Percentiles rank a stretch among this genome's conserved stretches.
Conservation (phyloP, 1,140 invertebrate species). For the Mactra quadrangularis region DNA sequence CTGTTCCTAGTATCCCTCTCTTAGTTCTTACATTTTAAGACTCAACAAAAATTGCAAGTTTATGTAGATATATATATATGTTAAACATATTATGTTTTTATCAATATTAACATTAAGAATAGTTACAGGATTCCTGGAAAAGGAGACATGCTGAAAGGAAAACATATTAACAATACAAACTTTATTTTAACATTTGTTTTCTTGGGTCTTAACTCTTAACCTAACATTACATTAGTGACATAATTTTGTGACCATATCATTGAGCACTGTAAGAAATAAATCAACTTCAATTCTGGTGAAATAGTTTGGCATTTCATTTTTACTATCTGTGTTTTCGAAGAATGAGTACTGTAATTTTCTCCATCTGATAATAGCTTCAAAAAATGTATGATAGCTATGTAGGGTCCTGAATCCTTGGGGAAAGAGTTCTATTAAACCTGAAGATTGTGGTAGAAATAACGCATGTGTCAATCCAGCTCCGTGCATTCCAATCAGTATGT, state of each 20-base stretch:
- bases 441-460: slow-evolving; percentile 97
- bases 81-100: too few relatives aligned
- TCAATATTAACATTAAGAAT: too few relatives aligned
- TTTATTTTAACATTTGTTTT: too few relatives aligned
- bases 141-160: not conserved
- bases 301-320: slow-evolving; percentile 61
- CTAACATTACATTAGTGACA: too few relatives aligned
- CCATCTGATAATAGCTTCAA: slow-evolving; percentile 69
- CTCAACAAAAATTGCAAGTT: too few relatives aligned
- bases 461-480: slow-evolving; percentile 97
- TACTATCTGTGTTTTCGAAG: slow-evolving; percentile 69
- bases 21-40: too few relatives aligned
- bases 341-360: slow-evolving; percentile 69
- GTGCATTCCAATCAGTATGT: slow-evolving; percentile 98
- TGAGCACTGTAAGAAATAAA: not conserved
- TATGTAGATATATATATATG: too few relatives aligned
- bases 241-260: not conserved
- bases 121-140: not conserved
- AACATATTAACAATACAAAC: too few relatives aligned
- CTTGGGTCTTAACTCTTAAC: too few relatives aligned
- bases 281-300: slow-evolving; percentile 42
- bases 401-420: slow-evolving; percentile 67
- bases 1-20: too few relatives aligned
- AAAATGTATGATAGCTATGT: slow-evolving; percentile 67
- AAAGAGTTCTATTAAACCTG: slow-evolving; percentile 95